Percentiles rank a stretch among this genome's conserved stretches.
Evolutionary conservation across 2,113 vertebrate species (phyloP).

Genomic region (Alaudala cheleensis): DNA sequence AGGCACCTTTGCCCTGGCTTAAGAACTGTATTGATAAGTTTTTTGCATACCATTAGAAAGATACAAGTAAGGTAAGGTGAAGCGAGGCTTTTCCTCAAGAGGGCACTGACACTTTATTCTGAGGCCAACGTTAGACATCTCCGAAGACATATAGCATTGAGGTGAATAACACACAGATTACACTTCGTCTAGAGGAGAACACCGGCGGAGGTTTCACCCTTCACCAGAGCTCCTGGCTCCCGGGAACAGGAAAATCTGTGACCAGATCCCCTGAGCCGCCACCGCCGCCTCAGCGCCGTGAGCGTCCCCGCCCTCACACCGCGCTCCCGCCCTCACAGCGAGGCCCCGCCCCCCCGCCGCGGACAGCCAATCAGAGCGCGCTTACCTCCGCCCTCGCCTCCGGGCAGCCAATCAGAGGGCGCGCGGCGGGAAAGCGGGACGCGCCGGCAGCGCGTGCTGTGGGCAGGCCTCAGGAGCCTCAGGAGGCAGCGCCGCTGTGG

Average conservation of each 20-base stretch:
- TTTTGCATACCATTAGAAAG: not conserved
- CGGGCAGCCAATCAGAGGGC: not conserved
- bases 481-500: fast-evolving
- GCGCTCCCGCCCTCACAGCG: not conserved
- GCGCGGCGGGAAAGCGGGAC: fast-evolving
- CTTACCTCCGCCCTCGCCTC: fast-evolving
- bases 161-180: not conserved
- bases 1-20: not conserved
- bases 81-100: not conserved
- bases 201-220: fast-evolving
- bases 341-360: not conserved
- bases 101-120: not conserved
- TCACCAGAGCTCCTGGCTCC: no score
- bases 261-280: fast-evolving
- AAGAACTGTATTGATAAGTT: not conserved
- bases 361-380: not conserved
- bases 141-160: not conserved
- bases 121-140: not conserved
- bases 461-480: no score
- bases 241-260: fast-evolving
- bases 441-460: no score
- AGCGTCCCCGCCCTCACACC: not conserved
- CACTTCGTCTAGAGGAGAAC: not conserved
- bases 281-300: fast-evolving
- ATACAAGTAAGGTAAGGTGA: not conserved